phyloP scores from a whole-genome alignment of 2,888 invertebrate genomes.

The Ceramica pisi region DNA sequence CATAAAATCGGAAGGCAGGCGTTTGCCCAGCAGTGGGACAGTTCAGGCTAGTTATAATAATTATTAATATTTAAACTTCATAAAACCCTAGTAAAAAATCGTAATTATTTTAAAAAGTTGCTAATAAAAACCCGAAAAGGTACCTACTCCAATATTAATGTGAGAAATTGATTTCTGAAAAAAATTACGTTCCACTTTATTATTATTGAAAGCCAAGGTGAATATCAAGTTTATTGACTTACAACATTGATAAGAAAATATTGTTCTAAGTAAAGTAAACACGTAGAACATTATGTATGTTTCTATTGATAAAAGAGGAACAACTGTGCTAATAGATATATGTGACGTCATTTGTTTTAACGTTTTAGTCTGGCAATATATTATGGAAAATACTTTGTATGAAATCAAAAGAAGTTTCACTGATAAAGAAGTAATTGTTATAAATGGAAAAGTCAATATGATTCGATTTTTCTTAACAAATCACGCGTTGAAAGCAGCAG shows the following conservation, averaged over 20 bases:
- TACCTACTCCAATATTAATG: neutral
- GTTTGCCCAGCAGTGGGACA: no score
- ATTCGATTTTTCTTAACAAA: no score
- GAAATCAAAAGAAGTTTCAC: neutral
- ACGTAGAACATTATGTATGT: neutral
- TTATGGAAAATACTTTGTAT: neutral
- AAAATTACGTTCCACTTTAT: neutral
- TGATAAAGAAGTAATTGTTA: neutral
- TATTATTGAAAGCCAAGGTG: conserved; percentile 5
- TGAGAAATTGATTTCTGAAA: neutral
- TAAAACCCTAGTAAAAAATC: no score
- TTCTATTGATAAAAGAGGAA: conserved; percentile 7
- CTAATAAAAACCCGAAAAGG: no score
- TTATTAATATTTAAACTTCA: no score
- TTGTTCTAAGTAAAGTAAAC: conserved; percentile 8
- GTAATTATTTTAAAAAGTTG: no score
- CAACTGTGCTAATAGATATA: conserved; percentile 39
- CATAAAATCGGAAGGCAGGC: no score
- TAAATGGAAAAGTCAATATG: no score
- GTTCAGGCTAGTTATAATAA: no score
- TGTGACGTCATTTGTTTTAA: conserved; percentile 35
- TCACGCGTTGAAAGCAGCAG: no score
- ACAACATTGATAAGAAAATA: conserved; percentile 7
- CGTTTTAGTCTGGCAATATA: neutral
- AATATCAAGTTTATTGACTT: conserved; percentile 25